A percentile compares a stretch with the other conserved stretches of the same genome.
Conservation (phyloP, 2,888 invertebrate genomes). For the Clivina fossor region DNA sequence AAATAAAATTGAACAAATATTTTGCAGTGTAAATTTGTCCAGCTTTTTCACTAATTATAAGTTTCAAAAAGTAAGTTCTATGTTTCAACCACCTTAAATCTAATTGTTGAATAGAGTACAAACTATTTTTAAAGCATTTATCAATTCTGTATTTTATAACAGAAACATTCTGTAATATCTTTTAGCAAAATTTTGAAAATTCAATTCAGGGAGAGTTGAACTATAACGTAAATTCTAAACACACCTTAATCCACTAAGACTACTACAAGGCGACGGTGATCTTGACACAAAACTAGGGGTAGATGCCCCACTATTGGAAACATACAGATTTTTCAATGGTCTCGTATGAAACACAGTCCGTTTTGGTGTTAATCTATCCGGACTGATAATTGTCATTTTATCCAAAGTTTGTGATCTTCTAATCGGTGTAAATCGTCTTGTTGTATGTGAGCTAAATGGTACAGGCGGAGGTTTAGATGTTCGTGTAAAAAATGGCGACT, state of each 20-base stretch:
- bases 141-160: too few relatives aligned
- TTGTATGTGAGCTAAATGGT: constrained; percentile 30
- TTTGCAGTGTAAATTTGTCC: too few relatives aligned
- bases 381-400: constrained; percentile 36
- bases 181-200: too few relatives aligned
- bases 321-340: constrained; percentile 52
- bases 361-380: constrained; percentile 53
- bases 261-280: constrained; percentile 13
- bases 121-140: too few relatives aligned
- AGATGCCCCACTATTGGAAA: constrained; percentile 8
- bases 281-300: constrained; percentile 17
- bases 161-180: too few relatives aligned
- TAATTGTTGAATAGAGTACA: too few relatives aligned
- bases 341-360: constrained; percentile 50
- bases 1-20: too few relatives aligned
- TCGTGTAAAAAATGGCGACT: constrained; percentile 37
- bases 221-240: too few relatives aligned
- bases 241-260: constrained; percentile 3
- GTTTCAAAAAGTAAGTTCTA: too few relatives aligned
- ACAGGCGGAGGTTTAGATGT: constrained; percentile 33
- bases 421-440: constrained; percentile 38
- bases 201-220: too few relatives aligned
- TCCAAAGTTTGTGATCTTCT: constrained; percentile 41
- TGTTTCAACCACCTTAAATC: too few relatives aligned
- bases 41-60: too few relatives aligned